These are phyloP conservation scores for Anas bernieri DNA, from an alignment of 2,797 vertebrate genomes.

Conservation along the genomic window DNA sequence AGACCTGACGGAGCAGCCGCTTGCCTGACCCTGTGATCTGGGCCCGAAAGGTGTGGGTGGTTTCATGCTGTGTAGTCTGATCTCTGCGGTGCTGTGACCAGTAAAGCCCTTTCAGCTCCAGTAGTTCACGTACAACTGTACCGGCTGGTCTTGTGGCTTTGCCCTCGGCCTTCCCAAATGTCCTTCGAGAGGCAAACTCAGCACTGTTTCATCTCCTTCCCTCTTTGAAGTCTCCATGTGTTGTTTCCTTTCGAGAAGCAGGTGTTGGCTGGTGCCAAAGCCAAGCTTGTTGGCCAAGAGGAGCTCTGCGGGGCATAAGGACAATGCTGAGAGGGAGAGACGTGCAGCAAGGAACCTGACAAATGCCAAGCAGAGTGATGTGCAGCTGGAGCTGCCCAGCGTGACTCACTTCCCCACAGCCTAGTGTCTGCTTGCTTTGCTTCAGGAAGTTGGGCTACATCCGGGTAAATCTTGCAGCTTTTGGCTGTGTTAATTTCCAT, in stretches of 20 bases:
- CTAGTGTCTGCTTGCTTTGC: neutral
- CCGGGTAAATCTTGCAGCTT: neutral
- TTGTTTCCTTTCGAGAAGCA: neutral
- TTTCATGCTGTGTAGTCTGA: neutral
- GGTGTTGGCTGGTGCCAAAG: neutral
- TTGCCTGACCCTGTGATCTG: neutral
- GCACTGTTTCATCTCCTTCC: neutral
- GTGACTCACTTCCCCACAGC: neutral
- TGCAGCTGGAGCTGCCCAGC: neutral
- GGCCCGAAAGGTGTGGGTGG: neutral
- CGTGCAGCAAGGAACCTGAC: neutral
- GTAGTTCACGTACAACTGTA: neutral
- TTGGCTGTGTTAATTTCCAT: neutral
- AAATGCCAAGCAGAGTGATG: neutral
- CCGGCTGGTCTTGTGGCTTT: neutral
- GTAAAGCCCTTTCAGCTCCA: neutral
- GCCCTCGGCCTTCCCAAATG: neutral
- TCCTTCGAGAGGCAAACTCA: neutral
- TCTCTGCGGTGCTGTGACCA: fast-evolving
- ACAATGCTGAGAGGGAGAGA: neutral
- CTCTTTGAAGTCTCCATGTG: neutral
- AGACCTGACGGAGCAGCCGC: neutral
- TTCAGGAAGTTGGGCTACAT: neutral
- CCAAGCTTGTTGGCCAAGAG: neutral
- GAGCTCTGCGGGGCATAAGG: neutral